Base-by-base conservation (phyloP, 2,113 vertebrate genomes). In the Scartelaos histophorus region DNA sequence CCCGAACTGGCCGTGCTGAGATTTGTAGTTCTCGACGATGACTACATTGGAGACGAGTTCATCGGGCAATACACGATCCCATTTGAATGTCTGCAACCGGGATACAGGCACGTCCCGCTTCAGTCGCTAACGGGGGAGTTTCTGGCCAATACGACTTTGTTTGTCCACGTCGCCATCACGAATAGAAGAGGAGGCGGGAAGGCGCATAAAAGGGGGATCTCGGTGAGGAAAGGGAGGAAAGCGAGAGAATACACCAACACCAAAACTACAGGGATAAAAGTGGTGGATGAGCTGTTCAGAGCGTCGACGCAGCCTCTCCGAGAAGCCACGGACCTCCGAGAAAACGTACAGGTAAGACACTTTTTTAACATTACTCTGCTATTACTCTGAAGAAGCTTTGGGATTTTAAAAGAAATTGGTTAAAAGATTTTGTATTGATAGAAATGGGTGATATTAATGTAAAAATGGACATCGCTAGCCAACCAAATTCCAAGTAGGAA, bases 31-130 rank as follows among this genome's bases (percentile, higher is more conserved):
- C 91, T 97, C 72, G 96, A 97, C 0, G 96, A 97, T 0, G 96
- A 97, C 84, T 97, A 95, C 90, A 97, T 97, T 0, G 96, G 96
- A 16, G 96, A 97, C 0, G 96, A 97, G 85, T 97, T 97, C 87
- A 97, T 97, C 1, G 96, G 95, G 71, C 96, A 97, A 91, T 97
- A 97, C 91, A 96, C 96, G 71, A 97, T 97, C 70, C 96, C 96
- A 7, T 96, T 97, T 1, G 96, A 97, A 89, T 97, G 96, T 88
- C 91, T 97, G 84, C 96, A 97, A 85, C 94, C 95, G 0, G 96
- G 96, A 65, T 97, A 97, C 77, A 93, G 96, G 70, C 96, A 97
- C 0, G 93, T 97, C 60, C 96, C 96, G 0, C 90, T 97, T 1
- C 96, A 96, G 67, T 95, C 95, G 1, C 88, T 97, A 67, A 93